A percentile compares a stretch with the other conserved stretches of the same genome.
phyloP scores from a whole-genome alignment of 2,888 invertebrate genomes.

The Nasonovia ribisnigri region DNA sequence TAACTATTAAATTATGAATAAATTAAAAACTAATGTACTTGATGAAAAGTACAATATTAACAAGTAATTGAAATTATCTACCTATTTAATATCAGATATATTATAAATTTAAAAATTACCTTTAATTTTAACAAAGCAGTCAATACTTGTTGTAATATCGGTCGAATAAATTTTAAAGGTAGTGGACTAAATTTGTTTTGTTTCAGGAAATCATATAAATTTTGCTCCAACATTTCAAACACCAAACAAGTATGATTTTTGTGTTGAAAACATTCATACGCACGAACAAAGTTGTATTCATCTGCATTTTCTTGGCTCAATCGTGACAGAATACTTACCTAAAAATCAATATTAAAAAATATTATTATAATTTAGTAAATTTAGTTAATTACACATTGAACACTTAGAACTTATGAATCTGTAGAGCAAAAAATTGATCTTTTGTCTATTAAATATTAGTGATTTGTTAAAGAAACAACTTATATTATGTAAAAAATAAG shows the following conservation, averaged over 20 bases:
- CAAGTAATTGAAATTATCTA: neutral
- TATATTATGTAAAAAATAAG: no score
- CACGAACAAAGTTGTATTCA: constrained; percentile 99
- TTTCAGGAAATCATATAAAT: constrained; percentile 99
- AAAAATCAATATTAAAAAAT: constrained; percentile 49
- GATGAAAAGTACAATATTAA: neutral
- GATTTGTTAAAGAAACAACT: no score
- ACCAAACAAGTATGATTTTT: constrained; percentile 99
- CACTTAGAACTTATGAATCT: neutral
- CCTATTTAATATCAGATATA: neutral
- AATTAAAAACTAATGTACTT: neutral
- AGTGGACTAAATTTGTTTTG: constrained; percentile 99
- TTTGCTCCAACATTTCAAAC: constrained; percentile 99
- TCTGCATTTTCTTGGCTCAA: constrained; percentile 97
- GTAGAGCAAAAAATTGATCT: no score
- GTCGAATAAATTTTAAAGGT: constrained; percentile 97
- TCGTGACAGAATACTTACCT: constrained; percentile 91
- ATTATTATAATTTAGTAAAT: neutral
- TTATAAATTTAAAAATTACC: constrained; percentile 72
- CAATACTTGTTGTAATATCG: constrained; percentile 97
- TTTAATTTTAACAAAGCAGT: constrained; percentile 87
- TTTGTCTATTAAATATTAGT: no score
- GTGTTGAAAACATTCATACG: constrained; percentile 99
- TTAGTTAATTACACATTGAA: neutral
- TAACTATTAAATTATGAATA: neutral